Conservation (phyloP, 2,888 invertebrate species). For the Lasioglossum calceatum region DNA sequence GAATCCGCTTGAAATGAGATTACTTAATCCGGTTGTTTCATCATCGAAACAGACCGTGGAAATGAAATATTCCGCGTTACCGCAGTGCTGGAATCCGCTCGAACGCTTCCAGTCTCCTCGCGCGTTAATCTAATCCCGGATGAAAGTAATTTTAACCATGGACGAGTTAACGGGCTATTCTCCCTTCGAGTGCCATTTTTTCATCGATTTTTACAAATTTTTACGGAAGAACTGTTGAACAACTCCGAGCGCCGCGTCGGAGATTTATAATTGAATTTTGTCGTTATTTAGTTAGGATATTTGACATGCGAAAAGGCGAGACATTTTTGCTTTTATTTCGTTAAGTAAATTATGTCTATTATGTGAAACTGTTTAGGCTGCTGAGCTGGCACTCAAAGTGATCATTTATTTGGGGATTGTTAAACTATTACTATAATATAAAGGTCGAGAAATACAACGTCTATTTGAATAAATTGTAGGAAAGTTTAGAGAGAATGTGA, state of each 20-base stretch:
- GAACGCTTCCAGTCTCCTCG: constrained; percentile 26
- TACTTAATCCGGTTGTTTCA: constrained; percentile 76
- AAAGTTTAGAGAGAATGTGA: background rate
- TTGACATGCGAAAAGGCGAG: too few species aligned
- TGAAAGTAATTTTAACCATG: constrained; percentile 38
- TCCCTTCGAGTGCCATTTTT: background rate
- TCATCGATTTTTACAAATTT: background rate
- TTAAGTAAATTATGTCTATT: background rate
- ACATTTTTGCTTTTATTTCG: background rate
- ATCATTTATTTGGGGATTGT: background rate
- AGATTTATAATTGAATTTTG: too few species aligned
- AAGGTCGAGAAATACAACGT: too few species aligned
- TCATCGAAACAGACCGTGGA: constrained; percentile 72
- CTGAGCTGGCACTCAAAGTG: background rate
- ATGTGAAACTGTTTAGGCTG: background rate
- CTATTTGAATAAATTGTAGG: background rate
- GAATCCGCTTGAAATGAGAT: constrained; percentile 71
- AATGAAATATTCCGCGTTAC: constrained; percentile 71
- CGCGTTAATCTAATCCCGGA: constrained; percentile 55
- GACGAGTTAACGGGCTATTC: constrained; percentile 16
- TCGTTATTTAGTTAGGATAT: too few species aligned
- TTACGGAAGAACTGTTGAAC: background rate
- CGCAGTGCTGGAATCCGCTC: background rate
- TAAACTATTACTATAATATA: background rate
- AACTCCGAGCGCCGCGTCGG: too few species aligned